A percentile compares a stretch with the other conserved stretches of the same genome.
Conservation (phyloP, 2,888 invertebrate species). For the Phlogophora meticulosa region DNA sequence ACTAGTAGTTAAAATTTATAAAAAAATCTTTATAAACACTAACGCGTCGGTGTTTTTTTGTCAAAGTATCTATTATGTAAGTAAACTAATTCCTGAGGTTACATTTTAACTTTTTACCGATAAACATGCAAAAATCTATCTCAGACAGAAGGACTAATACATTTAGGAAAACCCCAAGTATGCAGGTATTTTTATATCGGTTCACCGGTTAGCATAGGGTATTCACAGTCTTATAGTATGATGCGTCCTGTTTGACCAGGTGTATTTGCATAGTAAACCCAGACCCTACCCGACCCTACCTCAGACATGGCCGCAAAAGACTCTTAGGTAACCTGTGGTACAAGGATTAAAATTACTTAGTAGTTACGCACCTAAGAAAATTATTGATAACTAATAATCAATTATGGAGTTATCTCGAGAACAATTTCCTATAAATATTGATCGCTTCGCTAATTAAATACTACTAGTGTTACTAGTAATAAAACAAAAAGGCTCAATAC, state of each 20-base stretch:
- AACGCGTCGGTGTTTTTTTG: too few relatives aligned
- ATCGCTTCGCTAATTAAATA: neutral
- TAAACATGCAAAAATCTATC: neutral
- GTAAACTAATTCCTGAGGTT: neutral
- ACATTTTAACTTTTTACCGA: neutral
- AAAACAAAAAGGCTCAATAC: neutral
- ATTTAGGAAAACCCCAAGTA: neutral
- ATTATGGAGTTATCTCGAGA: neutral
- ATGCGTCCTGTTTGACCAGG: slow-evolving; percentile 19
- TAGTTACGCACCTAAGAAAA: neutral
- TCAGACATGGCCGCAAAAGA: neutral
- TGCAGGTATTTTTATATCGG: neutral
- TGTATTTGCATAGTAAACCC: slow-evolving; percentile 14
- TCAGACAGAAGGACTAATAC: too few relatives aligned
- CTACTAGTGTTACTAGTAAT: neutral
- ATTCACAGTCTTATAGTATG: neutral
- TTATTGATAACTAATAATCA: slow-evolving; percentile 7
- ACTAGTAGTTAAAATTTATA: neutral
- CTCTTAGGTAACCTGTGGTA: slow-evolving; percentile 12
- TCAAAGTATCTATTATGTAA: too few relatives aligned
- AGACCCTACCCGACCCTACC: neutral
- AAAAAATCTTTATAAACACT: too few relatives aligned
- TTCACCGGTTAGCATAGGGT: neutral
- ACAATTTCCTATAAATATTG: neutral
- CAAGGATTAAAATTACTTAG: slow-evolving; percentile 6